Percentiles rank a stretch among this genome's conserved stretches.
phyloP scores from a whole-genome alignment of 2,888 invertebrate genomes.

The Acrocera orbiculus region DNA sequence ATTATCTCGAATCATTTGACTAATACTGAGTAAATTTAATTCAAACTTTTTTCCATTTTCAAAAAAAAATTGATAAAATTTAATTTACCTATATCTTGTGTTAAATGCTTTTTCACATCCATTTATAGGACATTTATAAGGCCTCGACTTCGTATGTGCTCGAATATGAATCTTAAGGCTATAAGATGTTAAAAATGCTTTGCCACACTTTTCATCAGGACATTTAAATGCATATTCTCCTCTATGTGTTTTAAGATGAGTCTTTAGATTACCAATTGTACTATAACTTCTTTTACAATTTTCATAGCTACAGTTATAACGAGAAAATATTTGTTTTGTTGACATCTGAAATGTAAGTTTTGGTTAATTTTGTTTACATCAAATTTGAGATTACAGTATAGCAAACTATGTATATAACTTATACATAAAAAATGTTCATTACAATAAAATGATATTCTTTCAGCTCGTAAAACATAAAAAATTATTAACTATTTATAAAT shows the following conservation, averaged over 20 bases:
- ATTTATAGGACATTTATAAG: constrained; percentile 66
- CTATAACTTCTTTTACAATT: constrained; percentile 80
- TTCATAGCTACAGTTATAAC: constrained; percentile 76
- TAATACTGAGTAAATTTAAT: not conserved
- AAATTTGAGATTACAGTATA: not conserved
- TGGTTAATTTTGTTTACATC: no score
- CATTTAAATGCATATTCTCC: constrained; percentile 92
- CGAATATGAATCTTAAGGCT: constrained; percentile 87
- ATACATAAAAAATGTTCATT: no score
- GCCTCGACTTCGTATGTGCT: constrained; percentile 84
- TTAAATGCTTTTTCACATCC: constrained; percentile 88
- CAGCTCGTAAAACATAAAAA: no score
- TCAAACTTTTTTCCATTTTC: no score
- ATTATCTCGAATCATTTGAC: no score
- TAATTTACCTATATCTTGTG: constrained; percentile 63
- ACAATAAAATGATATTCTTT: no score
- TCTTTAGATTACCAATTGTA: constrained; percentile 82
- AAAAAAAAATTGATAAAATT: no score
- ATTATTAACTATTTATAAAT: no score
- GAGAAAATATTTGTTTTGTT: constrained; percentile 39
- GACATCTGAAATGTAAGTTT: constrained; percentile 19
- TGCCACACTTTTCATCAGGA: constrained; percentile 69
- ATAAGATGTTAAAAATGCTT: constrained; percentile 87
- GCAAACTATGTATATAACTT: not conserved
- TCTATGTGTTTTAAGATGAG: constrained; percentile 91